Evolutionary conservation across 2,113 vertebrate species (phyloP), one percentile per base, ranked within the genome.

Genomic region (Hyla sarda): DNA sequence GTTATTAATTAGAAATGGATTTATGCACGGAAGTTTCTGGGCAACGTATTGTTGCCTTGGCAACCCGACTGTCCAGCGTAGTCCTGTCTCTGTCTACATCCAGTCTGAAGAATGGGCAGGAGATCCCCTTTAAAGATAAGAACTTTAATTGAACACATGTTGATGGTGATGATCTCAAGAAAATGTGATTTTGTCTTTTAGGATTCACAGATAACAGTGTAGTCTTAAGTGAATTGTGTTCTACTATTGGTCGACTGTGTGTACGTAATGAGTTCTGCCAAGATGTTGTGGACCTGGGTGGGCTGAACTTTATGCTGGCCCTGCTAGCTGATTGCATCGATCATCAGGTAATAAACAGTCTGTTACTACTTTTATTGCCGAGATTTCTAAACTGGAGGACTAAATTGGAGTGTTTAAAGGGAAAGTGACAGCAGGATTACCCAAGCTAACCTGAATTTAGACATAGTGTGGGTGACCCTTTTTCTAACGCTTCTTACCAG

Each of bases 251-350:
- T 2, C 96, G 95, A 34, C 93, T 99, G 88, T 95, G 96, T 0
- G 96, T 99, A 54, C 96, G 98, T 69, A 99, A 99, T 0, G 98
- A 99, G 89, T 99, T 98, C 92, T 99, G 98, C 89, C 97, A 98
- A 90, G 97, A 99, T 25, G 96, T 99, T 1, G 97, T 98, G 67
- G 96, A 98, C 87, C 93, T 99, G 0, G 97, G 98, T 0, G 98
- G 98, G 45, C 89, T 99, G 5, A 91, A 92, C 47, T 89, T 99
- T 6, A 96, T 99, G 89, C 93, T 98, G 89, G 88, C 94, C 0
- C 91, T 98, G 41, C 93, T 99, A 56, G 95, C 96, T 1, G 93
- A 96, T 89, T 93, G 92, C 91, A 94, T 92, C 3, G 95, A 98
- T 82, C 95, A 96, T 82, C 93, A 95, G 95, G 96, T 97, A 90